Evolutionary conservation across 2,113 vertebrate genomes (phyloP), one percentile per base, ranked within the genome.

Genomic region (Tretioscincus oriximinensis): DNA sequence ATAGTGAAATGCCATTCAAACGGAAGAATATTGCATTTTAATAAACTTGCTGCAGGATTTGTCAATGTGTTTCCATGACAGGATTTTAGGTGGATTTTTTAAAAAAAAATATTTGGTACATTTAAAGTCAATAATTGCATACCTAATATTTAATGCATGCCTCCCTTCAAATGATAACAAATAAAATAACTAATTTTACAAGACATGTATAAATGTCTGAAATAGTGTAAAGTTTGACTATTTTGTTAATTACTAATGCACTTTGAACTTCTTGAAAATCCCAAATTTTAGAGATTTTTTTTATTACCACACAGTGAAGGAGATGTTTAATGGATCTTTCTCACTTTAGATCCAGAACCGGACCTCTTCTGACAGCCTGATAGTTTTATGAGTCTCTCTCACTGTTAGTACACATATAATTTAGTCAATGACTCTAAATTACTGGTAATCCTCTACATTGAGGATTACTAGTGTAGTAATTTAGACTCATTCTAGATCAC

Each of bases 11-110:
- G 78, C 75, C 80, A 73, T 84, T 90, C 73, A 68, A 54, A 29
- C 35, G 66, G 49, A 85, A 29, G 9, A 51, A 64, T 49, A 28
- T 77, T 90, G 84, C 22, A 71, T 91, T 90, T 93, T 89, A 89
- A 89, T 87, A 90, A 92, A 89, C 82, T 28, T 12, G n/a, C 77
- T 86, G 0, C 22, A 81, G 65, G 60, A 54, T 79, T 54, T 91
- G 61, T 84, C 29, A 20, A 22, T 91, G 90, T 83, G 81, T 77
- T 86, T 83, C 77, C 73, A 66, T 82, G 66, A 89, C 86, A 88
- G 80, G 87, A 89, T 86, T 75, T 89, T 87, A 54, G 3, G 80
- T 58, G 28, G 29, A 11, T 77, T 49, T 47, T 47, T 14, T n/a
- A 91, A 90, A 83, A 68, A 91, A 90, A 83, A 68, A 28, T 90